Conservation (phyloP, 1,140 invertebrate species). For the Homarus americanus region DNA sequence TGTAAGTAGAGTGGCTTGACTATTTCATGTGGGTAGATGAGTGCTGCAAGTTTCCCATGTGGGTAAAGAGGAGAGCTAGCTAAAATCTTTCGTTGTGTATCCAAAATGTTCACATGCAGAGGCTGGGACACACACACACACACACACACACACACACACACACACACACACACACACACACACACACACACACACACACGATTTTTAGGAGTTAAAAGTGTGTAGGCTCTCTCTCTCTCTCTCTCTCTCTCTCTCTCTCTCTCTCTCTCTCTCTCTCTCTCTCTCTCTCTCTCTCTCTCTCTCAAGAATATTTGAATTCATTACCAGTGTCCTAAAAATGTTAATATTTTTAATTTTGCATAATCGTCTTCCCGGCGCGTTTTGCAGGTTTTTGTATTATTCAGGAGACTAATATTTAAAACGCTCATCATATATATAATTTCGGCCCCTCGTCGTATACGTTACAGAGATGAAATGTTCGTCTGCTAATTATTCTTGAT, state of each 20-base stretch:
- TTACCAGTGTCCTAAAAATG: conserved; percentile 1
- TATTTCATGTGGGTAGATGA: too few relatives aligned
- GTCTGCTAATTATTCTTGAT: neutral
- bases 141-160: neutral
- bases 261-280: neutral
- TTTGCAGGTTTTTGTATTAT: neutral
- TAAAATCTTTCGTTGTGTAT: too few relatives aligned
- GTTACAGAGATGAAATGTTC: neutral
- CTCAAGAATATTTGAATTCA: neutral
- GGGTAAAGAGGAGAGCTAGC: too few relatives aligned
- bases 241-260: neutral
- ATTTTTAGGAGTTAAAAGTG: too few relatives aligned
- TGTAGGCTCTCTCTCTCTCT: neutral
- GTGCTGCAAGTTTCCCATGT: too few relatives aligned
- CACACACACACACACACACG: conserved; percentile 19
- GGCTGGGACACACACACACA: too few relatives aligned
- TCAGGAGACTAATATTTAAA: neutral
- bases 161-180: conserved; percentile 4
- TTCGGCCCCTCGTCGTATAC: neutral
- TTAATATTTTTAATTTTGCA: conserved; percentile 8
- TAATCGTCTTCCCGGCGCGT: neutral
- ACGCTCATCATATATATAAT: neutral
- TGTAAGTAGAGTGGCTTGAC: too few relatives aligned
- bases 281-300: neutral
- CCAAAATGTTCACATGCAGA: too few relatives aligned